Conservation (phyloP, 2,113 vertebrate species). For the Sigmodon hispidus region DNA sequence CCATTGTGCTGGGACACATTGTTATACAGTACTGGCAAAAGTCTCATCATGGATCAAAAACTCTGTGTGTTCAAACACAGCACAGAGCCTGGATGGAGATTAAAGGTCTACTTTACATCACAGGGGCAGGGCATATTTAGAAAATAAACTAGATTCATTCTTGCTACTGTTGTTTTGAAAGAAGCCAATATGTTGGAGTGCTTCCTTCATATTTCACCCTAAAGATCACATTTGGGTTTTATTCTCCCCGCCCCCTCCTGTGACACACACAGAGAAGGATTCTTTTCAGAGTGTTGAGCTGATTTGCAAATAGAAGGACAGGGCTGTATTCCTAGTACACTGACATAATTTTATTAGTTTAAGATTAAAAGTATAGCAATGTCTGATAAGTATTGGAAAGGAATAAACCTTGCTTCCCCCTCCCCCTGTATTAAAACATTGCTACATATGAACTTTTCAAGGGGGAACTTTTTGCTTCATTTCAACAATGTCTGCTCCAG, state of each 20-base stretch:
- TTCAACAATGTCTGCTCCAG: constrained; percentile 31
- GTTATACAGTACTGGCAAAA: constrained; percentile 60
- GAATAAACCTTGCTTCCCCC: neutral
- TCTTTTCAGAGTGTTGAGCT: neutral
- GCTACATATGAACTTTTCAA: constrained; percentile 18
- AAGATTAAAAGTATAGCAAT: neutral
- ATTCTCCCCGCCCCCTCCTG: neutral
- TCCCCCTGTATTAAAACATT: constrained; percentile 18
- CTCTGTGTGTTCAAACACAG: constrained; percentile 53
- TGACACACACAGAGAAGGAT: too few relatives aligned
- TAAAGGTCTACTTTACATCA: constrained; percentile 18
- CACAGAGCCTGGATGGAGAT: neutral
- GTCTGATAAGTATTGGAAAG: constrained; percentile 16
- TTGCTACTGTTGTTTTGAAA: neutral
- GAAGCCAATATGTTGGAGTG: neutral
- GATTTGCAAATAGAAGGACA: constrained; percentile 14
- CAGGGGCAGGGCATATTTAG: neutral
- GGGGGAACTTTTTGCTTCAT: constrained; percentile 27
- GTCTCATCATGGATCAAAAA: constrained; percentile 59
- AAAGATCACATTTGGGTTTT: neutral
- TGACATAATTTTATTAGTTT: constrained; percentile 3
- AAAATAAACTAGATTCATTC: neutral
- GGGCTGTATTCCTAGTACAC: neutral
- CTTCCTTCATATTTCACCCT: constrained; percentile 1
- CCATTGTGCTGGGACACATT: constrained; percentile 61